phyloP scores from a whole-genome alignment of 2,888 invertebrate species.

The Leucozona laternaria region DNA sequence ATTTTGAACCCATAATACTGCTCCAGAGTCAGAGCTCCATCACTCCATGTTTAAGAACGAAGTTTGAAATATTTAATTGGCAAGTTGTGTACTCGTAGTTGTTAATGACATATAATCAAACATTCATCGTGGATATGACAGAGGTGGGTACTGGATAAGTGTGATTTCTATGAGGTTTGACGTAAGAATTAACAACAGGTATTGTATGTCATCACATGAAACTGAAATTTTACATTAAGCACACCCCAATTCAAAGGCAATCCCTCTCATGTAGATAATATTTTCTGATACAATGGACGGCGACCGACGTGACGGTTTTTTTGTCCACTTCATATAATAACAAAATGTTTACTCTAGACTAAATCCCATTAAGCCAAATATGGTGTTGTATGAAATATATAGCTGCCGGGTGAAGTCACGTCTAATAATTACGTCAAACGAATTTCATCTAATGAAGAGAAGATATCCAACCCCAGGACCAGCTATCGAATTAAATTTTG shows the following conservation, averaged over 20 bases:
- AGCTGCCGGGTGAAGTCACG: neutral
- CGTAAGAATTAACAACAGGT: constrained; percentile 2
- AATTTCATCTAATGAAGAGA: neutral
- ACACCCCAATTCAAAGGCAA: neutral
- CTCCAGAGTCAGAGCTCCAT: neutral
- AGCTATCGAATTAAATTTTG: constrained; percentile 3
- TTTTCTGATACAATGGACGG: neutral
- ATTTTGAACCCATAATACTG: neutral
- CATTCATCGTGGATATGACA: constrained; percentile 48
- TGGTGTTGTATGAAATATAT: neutral
- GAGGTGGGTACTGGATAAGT: neutral
- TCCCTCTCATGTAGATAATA: neutral
- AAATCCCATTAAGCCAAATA: neutral
- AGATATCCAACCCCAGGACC: neutral
- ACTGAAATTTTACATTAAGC: neutral
- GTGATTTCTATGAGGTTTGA: constrained; percentile 33
- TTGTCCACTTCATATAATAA: neutral
- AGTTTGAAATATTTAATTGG: constrained; percentile 58
- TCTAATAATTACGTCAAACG: neutral
- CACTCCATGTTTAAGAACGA: neutral
- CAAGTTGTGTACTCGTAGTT: constrained; percentile 23
- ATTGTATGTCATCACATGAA: neutral
- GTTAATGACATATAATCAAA: constrained; percentile 54
- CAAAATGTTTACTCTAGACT: neutral
- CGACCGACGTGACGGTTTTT: neutral